Evolutionary conservation across 2,113 vertebrate species (phyloP).

Genomic region (Urocynchramus pylzowi): DNA sequence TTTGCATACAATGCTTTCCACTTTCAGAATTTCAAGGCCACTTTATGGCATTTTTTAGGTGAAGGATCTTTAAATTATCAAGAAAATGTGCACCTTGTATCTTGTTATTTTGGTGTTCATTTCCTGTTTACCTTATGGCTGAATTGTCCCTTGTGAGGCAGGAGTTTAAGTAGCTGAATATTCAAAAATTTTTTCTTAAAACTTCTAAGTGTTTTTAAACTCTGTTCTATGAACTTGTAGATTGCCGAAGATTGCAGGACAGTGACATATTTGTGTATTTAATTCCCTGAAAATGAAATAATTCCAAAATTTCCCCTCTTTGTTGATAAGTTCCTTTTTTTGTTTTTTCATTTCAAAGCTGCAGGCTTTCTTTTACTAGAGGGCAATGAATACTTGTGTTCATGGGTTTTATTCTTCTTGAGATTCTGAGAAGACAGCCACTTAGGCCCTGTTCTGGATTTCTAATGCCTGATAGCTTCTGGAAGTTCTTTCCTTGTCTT

Average conservation of each 20-base stretch:
- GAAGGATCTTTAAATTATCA: neutral
- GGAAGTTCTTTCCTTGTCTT: neutral
- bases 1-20: neutral
- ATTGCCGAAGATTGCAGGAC: neutral
- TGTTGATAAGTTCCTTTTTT: neutral
- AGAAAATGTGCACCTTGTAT: neutral
- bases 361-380: neutral
- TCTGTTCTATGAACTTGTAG: neutral
- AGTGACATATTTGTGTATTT: neutral
- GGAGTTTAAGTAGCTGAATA: neutral
- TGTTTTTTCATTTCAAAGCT: neutral
- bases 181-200: neutral
- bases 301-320: neutral
- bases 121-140: neutral
- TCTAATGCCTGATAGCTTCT: neutral
- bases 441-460: neutral
- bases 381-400: neutral
- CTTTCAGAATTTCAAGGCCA: neutral
- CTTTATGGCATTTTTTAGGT: neutral
- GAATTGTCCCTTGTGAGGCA: neutral
- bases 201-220: neutral
- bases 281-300: neutral
- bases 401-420: neutral
- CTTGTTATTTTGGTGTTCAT: neutral
- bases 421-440: neutral